phyloP scores from a whole-genome alignment of 2,888 invertebrate species.

The Diarsia mendica region DNA sequence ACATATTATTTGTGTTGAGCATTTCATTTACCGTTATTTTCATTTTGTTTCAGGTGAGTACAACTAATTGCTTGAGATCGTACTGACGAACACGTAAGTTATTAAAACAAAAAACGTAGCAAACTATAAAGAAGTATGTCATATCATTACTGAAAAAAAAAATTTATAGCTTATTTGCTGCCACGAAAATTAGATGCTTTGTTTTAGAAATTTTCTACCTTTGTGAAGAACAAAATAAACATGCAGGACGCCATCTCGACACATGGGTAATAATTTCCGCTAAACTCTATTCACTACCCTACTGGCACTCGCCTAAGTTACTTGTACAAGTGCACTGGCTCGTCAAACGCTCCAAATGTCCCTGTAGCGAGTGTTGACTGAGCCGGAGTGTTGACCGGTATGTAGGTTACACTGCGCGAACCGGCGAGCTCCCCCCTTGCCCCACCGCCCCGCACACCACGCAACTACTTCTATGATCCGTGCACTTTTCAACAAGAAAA shows the following conservation, averaged over 20 bases:
- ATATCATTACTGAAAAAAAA: no score
- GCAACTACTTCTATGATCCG: constrained; percentile 86
- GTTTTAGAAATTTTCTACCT: neutral
- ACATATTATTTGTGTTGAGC: constrained; percentile 57
- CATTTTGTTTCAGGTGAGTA: constrained; percentile 85
- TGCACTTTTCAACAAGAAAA: constrained; percentile 87
- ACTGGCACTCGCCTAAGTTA: constrained; percentile 55
- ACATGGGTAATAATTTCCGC: neutral
- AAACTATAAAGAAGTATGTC: neutral
- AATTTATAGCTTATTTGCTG: neutral
- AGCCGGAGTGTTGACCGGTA: constrained; percentile 90
- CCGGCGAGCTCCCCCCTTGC: constrained; percentile 76
- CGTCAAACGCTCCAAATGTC: constrained; percentile 86
- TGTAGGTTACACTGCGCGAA: constrained; percentile 89
- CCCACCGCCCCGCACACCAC: constrained; percentile 72
- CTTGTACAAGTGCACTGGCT: constrained; percentile 79
- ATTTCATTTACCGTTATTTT: constrained; percentile 65
- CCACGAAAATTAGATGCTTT: neutral
- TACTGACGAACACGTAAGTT: constrained; percentile 62
- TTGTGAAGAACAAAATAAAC: neutral
- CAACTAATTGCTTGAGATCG: constrained; percentile 45
- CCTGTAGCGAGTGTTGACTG: constrained; percentile 91
- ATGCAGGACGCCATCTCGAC: neutral
- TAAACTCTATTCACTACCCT: constrained; percentile 11
- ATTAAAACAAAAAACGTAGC: neutral